phyloP scores from a whole-genome alignment of 1,140 invertebrate species.

The Panagrolaimus sp. region DNA sequence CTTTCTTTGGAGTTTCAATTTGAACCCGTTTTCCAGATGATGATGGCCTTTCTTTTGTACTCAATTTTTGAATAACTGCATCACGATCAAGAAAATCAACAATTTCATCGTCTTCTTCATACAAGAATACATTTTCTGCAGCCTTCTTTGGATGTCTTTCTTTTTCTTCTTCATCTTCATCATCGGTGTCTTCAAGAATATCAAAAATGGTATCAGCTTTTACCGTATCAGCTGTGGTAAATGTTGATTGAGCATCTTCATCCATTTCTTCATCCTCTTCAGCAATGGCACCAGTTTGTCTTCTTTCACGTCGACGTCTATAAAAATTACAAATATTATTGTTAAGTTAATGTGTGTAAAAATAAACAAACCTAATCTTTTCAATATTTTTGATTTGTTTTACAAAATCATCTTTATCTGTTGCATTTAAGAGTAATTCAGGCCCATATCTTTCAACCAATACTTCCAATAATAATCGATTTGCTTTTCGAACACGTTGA shows the following conservation, averaged over 20 bases:
- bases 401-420: constrained; percentile 1
- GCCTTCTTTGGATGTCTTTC: constrained; percentile 1
- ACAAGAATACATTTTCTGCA: constrained; percentile 9
- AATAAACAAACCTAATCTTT: constrained; percentile 1
- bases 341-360: background rate
- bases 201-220: constrained; percentile 16
- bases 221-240: background rate
- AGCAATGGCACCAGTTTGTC: background rate
- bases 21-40: background rate
- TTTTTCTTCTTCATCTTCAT: background rate
- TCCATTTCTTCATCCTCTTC: background rate
- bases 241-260: constrained; percentile 10
- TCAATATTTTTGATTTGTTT: constrained; percentile 10
- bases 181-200: constrained; percentile 12
- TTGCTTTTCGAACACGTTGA: constrained; percentile 4
- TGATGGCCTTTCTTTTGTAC: constrained; percentile 12
- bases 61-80: constrained; percentile 14
- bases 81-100: constrained; percentile 26
- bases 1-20: constrained; percentile 2
- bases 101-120: constrained; percentile 25
- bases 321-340: background rate
- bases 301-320: constrained; percentile 8
- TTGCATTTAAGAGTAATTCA: background rate
- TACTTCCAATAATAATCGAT: constrained; percentile 1
- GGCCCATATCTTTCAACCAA: constrained; percentile 12